Evolutionary conservation across 1,140 invertebrate genomes (phyloP).

Genomic region (Leptopilina clavipes): DNA sequence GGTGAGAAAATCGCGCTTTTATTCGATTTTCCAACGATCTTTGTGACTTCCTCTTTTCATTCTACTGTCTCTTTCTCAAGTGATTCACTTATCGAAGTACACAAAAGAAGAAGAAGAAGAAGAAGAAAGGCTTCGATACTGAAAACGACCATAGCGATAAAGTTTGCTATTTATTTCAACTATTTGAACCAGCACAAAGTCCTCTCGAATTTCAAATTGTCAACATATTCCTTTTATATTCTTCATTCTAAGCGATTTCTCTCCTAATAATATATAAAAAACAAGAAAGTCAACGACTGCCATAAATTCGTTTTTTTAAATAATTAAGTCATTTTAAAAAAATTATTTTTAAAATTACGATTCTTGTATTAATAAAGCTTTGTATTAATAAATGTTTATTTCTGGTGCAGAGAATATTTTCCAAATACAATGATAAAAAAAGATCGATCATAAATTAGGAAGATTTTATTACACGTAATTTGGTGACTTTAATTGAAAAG

Average conservation of each 20-base stretch:
- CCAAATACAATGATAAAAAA: too few relatives aligned
- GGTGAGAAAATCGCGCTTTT: constrained; percentile 20
- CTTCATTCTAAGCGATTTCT: neutral
- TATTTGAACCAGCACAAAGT: constrained; percentile 28
- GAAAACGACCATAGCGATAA: constrained; percentile 19
- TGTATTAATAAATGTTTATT: too few relatives aligned
- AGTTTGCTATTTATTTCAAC: constrained; percentile 26
- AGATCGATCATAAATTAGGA: neutral
- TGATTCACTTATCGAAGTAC: constrained; percentile 29
- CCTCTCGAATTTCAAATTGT: constrained; percentile 31
- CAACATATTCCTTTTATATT: constrained; percentile 6
- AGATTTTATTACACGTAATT: constrained; percentile 7
- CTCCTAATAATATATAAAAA: too few relatives aligned
- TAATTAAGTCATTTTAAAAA: too few relatives aligned
- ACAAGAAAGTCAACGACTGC: too few relatives aligned
- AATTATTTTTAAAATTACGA: too few relatives aligned
- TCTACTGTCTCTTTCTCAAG: constrained; percentile 18
- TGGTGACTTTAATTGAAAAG: constrained; percentile 1
- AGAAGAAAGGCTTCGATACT: constrained; percentile 13
- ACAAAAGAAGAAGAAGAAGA: neutral
- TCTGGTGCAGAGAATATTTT: too few relatives aligned
- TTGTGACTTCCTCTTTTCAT: neutral
- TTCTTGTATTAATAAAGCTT: too few relatives aligned
- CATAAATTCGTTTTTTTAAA: too few relatives aligned
- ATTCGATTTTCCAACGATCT: constrained; percentile 7